Evolutionary conservation across 2,888 invertebrate species (phyloP).

Genomic region (Oxyteleia sp.): DNA sequence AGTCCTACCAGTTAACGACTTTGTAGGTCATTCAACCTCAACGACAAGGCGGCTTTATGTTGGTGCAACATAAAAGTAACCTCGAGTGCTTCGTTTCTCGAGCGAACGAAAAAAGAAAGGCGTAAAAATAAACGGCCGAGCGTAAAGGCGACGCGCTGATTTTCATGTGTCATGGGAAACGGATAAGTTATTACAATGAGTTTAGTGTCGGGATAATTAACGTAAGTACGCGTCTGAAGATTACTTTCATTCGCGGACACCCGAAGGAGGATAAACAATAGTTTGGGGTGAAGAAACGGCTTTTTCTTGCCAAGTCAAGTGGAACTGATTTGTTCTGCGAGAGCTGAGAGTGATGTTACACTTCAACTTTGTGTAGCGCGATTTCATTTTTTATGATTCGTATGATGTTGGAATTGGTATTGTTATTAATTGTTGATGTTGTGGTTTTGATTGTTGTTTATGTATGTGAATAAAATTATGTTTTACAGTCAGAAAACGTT

Average conservation of each 20-base stretch:
- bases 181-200: conserved; percentile 24
- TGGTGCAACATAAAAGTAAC: conserved; percentile 42
- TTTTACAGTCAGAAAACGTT: too few relatives aligned
- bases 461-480: too few relatives aligned
- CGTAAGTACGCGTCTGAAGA: conserved; percentile 1
- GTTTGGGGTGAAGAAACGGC: not conserved
- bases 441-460: too few relatives aligned
- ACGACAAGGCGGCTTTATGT: conserved; percentile 62
- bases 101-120: conserved; percentile 31
- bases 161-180: conserved; percentile 30
- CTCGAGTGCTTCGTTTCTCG: conserved; percentile 40
- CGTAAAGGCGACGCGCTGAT: conserved; percentile 23
- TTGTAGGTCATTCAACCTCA: conserved; percentile 66
- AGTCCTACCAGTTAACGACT: conserved; percentile 50
- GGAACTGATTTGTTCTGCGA: too few relatives aligned
- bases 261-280: not conserved
- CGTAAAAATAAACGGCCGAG: conserved; percentile 18
- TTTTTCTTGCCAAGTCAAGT: too few relatives aligned
- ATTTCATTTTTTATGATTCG: too few relatives aligned
- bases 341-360: too few relatives aligned
- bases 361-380: too few relatives aligned
- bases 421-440: too few relatives aligned
- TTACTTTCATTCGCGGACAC: conserved; percentile 3
- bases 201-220: conserved; percentile 9
- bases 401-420: too few relatives aligned